Evolutionary conservation across 64 coral and sea anemone genomes (phyloP).

Genomic region (Stichodactyla mertensii): DNA sequence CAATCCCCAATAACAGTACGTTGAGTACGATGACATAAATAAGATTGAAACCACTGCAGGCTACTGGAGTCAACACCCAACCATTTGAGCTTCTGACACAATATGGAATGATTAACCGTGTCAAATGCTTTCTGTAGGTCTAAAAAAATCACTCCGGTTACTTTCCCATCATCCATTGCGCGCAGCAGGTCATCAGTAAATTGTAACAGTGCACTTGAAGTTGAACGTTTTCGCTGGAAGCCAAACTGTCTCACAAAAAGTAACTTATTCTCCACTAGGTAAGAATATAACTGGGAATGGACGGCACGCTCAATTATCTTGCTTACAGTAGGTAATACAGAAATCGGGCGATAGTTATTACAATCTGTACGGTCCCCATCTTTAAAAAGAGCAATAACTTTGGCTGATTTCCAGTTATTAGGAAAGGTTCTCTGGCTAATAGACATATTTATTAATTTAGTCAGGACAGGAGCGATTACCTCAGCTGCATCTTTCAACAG

Average conservation of each 20-base stretch:
- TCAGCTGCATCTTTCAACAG: neutral
- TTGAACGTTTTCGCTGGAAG: neutral
- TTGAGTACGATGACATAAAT: constrained; percentile 25
- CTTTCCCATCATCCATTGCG: constrained; percentile 11
- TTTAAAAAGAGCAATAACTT: constrained; percentile 53
- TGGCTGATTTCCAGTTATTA: constrained; percentile 17
- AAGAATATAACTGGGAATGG: constrained; percentile 1
- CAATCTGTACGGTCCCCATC: constrained; percentile 36
- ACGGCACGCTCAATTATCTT: constrained; percentile 50
- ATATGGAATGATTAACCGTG: neutral
- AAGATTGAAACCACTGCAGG: constrained; percentile 36
- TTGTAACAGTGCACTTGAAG: neutral
- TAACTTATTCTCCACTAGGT: neutral
- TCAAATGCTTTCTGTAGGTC: neutral
- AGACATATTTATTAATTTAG: neutral
- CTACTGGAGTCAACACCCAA: constrained; percentile 17
- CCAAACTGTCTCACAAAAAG: constrained; percentile 4
- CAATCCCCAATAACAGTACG: no score
- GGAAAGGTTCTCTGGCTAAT: no score
- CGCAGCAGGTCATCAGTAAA: neutral
- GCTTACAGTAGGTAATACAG: constrained; percentile 36
- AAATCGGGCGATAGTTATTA: constrained; percentile 25
- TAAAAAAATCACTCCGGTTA: constrained; percentile 25
- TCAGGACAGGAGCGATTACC: neutral
- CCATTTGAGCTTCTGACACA: constrained; percentile 21